Evolutionary conservation across 53 echinoderm and acorn worm species (phyloP).

Genomic region (Holothuria leucospilota): DNA sequence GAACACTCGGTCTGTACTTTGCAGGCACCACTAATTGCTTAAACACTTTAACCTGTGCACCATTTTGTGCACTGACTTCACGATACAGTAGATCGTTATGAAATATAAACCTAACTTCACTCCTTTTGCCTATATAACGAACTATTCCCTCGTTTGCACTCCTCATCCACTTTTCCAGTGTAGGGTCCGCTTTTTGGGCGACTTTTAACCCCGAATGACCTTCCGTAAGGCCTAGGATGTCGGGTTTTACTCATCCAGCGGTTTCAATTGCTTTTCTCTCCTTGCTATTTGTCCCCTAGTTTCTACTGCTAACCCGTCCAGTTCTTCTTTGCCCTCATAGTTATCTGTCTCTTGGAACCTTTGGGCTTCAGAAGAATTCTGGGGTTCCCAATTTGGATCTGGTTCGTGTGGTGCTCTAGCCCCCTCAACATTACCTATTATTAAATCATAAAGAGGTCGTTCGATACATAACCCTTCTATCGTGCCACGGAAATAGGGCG

Average conservation of each 20-base stretch:
- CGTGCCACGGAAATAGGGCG: neutral
- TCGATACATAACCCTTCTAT: neutral
- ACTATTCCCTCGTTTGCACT: neutral
- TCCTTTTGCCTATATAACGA: neutral
- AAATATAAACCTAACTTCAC: conserved; percentile 16
- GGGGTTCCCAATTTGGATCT: neutral
- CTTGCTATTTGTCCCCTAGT: conserved; percentile 24
- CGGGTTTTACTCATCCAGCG: neutral
- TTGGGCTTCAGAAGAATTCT: no score
- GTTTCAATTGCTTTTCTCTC: neutral
- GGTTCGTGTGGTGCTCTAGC: neutral
- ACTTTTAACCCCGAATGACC: neutral
- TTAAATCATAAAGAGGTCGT: neutral
- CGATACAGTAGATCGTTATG: neutral
- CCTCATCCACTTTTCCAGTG: conserved; percentile 17
- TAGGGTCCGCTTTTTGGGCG: conserved; percentile 1
- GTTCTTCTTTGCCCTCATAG: no score
- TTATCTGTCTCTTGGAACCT: no score
- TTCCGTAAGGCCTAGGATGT: neutral
- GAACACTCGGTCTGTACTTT: neutral
- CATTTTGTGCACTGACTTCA: conserved; percentile 28
- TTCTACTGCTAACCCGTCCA: neutral
- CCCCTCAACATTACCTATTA: neutral
- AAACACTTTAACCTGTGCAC: neutral
- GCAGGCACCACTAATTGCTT: conserved; percentile 38